Evolutionary conservation across 2,888 invertebrate species (phyloP).

Genomic region (Acheta domesticus): DNA sequence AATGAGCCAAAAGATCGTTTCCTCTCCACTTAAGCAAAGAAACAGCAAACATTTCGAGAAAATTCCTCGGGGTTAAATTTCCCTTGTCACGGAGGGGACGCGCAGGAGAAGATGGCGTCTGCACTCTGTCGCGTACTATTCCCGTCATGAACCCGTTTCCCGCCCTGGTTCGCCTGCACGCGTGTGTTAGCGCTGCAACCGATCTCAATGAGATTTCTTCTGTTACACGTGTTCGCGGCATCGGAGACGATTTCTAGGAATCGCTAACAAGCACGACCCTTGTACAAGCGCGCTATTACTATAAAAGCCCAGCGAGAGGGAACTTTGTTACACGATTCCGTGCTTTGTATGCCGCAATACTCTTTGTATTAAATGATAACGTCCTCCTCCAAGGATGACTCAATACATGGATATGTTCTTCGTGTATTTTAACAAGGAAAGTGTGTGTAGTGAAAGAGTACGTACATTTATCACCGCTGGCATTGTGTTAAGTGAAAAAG

Average conservation of each 20-base stretch:
- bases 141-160: too few species aligned
- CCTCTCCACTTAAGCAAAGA: too few species aligned
- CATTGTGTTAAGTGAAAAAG: too few species aligned
- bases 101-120: too few species aligned
- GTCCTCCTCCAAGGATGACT: background rate
- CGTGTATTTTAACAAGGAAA: background rate
- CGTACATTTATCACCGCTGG: too few species aligned
- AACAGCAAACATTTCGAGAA: too few species aligned
- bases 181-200: background rate
- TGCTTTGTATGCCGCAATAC: background rate
- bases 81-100: too few species aligned
- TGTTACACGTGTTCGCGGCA: constrained; percentile 1
- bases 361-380: constrained; percentile 9
- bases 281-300: background rate
- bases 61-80: too few species aligned
- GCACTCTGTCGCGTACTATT: too few species aligned
- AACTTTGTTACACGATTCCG: background rate
- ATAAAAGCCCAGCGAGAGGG: background rate
- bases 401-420: background rate
- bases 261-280: background rate
- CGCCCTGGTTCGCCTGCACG: background rate
- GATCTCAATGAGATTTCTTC: constrained; percentile 7
- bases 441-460: background rate
- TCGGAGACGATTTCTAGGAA: background rate
- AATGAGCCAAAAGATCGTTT: too few species aligned